A percentile compares a stretch with the other conserved stretches of the same genome.
Conservation (phyloP, 2,888 invertebrate species). For the Gymnoscelis rufifasciata region DNA sequence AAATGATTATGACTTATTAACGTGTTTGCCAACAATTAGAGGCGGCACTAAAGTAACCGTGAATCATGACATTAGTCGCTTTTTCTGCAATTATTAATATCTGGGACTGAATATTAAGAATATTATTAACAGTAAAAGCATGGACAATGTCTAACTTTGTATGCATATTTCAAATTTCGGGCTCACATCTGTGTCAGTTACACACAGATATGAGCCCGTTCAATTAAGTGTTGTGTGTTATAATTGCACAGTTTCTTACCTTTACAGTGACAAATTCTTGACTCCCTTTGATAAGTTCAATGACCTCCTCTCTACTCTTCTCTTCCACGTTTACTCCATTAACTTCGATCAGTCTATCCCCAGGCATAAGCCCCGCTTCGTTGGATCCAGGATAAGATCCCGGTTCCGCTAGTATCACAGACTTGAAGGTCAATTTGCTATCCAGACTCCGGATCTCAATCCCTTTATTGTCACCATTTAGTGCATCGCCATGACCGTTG, state of each 20-base stretch:
- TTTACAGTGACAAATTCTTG: constrained; percentile 90
- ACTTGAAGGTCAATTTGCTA: constrained; percentile 79
- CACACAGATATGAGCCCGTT: no score
- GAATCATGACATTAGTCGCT: no score
- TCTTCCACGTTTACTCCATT: constrained; percentile 92
- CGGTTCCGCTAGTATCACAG: constrained; percentile 94
- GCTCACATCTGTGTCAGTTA: no score
- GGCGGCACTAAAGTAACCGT: no score
- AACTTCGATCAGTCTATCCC: constrained; percentile 94
- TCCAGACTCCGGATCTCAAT: constrained; percentile 51
- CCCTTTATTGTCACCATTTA: constrained; percentile 63
- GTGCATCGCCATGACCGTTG: constrained; percentile 55
- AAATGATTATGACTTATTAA: background rate
- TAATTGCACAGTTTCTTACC: constrained; percentile 73
- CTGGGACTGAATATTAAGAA: no score
- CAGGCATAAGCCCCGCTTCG: constrained; percentile 94
- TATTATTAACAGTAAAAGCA: no score
- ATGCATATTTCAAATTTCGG: no score
- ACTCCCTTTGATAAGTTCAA: constrained; percentile 94
- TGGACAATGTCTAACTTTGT: no score
- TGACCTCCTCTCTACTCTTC: constrained; percentile 92
- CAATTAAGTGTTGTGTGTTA: background rate
- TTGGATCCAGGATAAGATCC: constrained; percentile 87
- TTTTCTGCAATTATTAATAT: no score
- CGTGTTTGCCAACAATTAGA: background rate